Conservation (phyloP, 2,797 vertebrate species). For the Erethizon dorsatum region DNA sequence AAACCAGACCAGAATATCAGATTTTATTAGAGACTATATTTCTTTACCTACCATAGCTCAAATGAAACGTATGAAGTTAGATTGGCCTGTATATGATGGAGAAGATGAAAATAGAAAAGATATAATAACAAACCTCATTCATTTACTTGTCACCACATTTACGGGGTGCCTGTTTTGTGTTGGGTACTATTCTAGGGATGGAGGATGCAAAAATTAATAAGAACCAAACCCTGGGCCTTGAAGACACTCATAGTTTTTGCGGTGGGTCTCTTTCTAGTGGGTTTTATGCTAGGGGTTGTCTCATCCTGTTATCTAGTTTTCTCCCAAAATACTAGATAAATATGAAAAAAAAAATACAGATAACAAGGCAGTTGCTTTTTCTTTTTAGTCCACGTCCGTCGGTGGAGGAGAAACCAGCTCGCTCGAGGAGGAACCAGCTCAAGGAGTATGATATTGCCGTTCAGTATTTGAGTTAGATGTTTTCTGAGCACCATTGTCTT, state of each 20-base stretch:
- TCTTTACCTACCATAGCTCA: not conserved
- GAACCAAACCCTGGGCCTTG: not conserved
- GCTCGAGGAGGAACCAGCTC: not conserved
- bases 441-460: not conserved
- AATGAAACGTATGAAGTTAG: not conserved
- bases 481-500: not conserved
- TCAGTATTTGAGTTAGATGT: not conserved
- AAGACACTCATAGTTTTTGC: not conserved
- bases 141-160: not conserved
- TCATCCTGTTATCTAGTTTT: not conserved
- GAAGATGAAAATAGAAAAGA: not conserved
- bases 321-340: not conserved
- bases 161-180: not conserved
- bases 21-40: slow-evolving; percentile 45
- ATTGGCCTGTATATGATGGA: not conserved
- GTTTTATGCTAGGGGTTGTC: not conserved
- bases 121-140: not conserved
- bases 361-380: not conserved
- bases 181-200: not conserved
- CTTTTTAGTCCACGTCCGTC: not conserved
- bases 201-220: not conserved
- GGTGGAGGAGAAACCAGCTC: not conserved
- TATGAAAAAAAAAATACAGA: not conserved
- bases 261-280: not conserved
- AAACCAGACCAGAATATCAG: slow-evolving; percentile 12